phyloP scores from a whole-genome alignment of 2,888 invertebrate species.

The Lasioglossum villosulum region DNA sequence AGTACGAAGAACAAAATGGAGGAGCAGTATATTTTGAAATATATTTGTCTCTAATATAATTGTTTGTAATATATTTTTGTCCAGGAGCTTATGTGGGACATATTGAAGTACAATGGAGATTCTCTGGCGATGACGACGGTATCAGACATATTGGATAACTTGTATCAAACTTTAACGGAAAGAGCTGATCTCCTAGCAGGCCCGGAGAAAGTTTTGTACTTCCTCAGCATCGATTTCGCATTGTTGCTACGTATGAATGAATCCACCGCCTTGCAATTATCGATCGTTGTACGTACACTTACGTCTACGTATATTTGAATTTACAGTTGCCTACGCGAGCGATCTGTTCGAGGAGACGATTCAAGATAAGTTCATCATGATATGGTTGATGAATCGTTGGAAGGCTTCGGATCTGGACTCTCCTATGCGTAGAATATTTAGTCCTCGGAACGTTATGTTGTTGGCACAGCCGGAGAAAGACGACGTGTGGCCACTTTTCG shows the following conservation, averaged over 20 bases:
- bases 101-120: constrained; percentile 76
- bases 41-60: not conserved
- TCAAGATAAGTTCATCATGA: constrained; percentile 75
- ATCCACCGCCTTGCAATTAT: not conserved
- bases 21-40: not conserved
- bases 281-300: not conserved
- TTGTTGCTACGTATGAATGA: constrained; percentile 80
- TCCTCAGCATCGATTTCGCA: constrained; percentile 78
- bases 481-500: constrained; percentile 74
- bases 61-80: not conserved
- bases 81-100: constrained; percentile 77
- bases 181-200: constrained; percentile 74
- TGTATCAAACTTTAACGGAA: constrained; percentile 74
- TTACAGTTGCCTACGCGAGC: constrained; percentile 74
- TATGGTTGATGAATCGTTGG: constrained; percentile 76
- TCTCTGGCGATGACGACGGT: constrained; percentile 67
- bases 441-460: constrained; percentile 80
- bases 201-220: constrained; percentile 73
- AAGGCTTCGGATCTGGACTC: constrained; percentile 69
- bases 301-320: not conserved
- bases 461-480: constrained; percentile 71
- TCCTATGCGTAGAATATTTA: constrained; percentile 76
- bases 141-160: constrained; percentile 66
- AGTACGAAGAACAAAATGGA: constrained; percentile 66
- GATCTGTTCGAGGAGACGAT: constrained; percentile 75